These are phyloP conservation scores for Sylvicola cinctus DNA, from an alignment of 2,888 invertebrate species.

Conservation along the genomic window DNA sequence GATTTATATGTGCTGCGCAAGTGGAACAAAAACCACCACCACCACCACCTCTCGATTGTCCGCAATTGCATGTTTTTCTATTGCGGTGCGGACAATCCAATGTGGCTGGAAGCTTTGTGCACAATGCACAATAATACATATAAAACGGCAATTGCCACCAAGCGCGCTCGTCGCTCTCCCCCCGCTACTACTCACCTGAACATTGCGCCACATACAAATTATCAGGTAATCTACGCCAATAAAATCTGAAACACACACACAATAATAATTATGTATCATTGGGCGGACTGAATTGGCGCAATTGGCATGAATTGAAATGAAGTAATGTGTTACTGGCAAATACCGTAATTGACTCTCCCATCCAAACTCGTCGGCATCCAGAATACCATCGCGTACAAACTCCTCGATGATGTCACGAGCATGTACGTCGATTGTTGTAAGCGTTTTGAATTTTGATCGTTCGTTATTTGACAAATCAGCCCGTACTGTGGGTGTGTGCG, in stretches of 20 bases:
- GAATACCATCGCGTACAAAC: conserved; percentile 60
- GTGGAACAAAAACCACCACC: too few relatives aligned
- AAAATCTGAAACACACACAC: conserved; percentile 35
- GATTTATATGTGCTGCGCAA: too few relatives aligned
- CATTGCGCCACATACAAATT: conserved; percentile 70
- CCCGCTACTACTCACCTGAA: conserved; percentile 34
- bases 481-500: conserved; percentile 18
- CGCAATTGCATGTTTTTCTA: too few relatives aligned
- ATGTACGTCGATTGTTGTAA: conserved; percentile 81
- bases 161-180: too few relatives aligned
- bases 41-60: too few relatives aligned
- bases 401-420: conserved; percentile 75
- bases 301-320: neutral
- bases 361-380: conserved; percentile 68
- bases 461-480: conserved; percentile 59
- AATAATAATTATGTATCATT: neutral
- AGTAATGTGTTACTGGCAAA: neutral
- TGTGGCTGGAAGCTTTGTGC: too few relatives aligned
- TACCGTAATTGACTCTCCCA: conserved; percentile 79
- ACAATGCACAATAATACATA: too few relatives aligned
- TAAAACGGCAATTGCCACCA: too few relatives aligned
- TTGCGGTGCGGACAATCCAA: too few relatives aligned
- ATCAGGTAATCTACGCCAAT: conserved; percentile 68
- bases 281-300: neutral
- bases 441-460: conserved; percentile 67